Evolutionary conservation across 1,140 invertebrate genomes (phyloP).

Genomic region (Brachionus asplanchnoidis): DNA sequence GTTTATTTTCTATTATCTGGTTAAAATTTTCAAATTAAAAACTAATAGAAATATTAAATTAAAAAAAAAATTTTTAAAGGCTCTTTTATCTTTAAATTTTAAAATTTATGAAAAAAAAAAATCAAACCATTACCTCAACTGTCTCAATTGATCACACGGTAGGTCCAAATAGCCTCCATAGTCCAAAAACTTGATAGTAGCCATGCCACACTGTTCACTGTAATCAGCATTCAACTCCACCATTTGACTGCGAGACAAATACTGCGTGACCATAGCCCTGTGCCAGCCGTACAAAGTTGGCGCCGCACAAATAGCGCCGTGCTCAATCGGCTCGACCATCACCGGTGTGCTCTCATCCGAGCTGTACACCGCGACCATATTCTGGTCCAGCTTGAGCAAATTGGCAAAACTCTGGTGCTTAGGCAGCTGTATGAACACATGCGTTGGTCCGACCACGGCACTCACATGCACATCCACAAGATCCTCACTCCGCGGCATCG

Average conservation of each 20-base stretch:
- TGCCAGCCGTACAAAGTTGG: slow-evolving; percentile 75
- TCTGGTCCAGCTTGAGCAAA: slow-evolving; percentile 69
- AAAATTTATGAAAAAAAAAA: no score
- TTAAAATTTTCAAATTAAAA: no score
- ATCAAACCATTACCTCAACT: slow-evolving; percentile 64
- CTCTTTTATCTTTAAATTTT: background rate
- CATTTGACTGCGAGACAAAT: slow-evolving; percentile 51
- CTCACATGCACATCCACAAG: slow-evolving; percentile 61
- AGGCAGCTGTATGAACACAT: slow-evolving; percentile 86
- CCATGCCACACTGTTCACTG: slow-evolving; percentile 61
- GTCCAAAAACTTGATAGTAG: slow-evolving; percentile 76
- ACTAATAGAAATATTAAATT: no score
- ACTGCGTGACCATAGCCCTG: slow-evolving; percentile 69
- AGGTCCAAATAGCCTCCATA: slow-evolving; percentile 82
- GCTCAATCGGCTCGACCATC: slow-evolving; percentile 60
- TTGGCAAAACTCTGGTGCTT: slow-evolving; percentile 82
- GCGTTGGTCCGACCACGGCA: slow-evolving; percentile 73
- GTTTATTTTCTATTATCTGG: no score
- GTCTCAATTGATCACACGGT: slow-evolving; percentile 68
- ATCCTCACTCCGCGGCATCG: background rate
- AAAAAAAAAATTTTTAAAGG: no score
- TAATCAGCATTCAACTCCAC: background rate
- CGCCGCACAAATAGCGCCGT: slow-evolving; percentile 79
- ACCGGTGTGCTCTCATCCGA: slow-evolving; percentile 55
- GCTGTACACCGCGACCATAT: slow-evolving; percentile 60